These are phyloP conservation scores for Chalcosyrphus nemorum DNA, from an alignment of 2,888 invertebrate genomes.

Conservation along the genomic window DNA sequence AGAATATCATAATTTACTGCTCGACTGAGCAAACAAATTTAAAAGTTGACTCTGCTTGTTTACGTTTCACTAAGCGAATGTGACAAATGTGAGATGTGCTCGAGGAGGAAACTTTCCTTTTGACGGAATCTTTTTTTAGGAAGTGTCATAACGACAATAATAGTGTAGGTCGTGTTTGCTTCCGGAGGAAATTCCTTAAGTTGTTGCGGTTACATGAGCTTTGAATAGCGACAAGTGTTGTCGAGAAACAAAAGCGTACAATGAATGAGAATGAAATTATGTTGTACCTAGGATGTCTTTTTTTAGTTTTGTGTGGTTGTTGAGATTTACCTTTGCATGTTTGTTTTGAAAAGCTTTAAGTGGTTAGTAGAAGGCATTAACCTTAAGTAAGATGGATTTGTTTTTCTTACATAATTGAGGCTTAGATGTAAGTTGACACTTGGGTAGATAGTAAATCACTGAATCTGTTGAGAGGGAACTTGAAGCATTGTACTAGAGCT, in stretches of 20 bases:
- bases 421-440: background rate
- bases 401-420: background rate
- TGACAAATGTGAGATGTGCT: slow-evolving; percentile 11
- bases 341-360: background rate
- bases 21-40: slow-evolving; percentile 62
- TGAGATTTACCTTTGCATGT: background rate
- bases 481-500: no score
- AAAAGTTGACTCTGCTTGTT: slow-evolving; percentile 47
- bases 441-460: background rate
- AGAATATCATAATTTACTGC: slow-evolving; percentile 58
- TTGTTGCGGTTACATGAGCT: background rate
- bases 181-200: slow-evolving; percentile 24
- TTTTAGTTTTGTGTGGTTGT: background rate
- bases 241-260: background rate
- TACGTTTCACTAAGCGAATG: slow-evolving; percentile 32
- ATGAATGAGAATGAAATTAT: slow-evolving; percentile 12
- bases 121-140: slow-evolving; percentile 6
- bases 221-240: slow-evolving; percentile 11
- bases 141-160: slow-evolving; percentile 43
- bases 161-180: slow-evolving; percentile 9
- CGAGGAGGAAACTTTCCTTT: slow-evolving; percentile 8
- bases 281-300: no score
- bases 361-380: slow-evolving; percentile 4
- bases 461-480: background rate
- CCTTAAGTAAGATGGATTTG: background rate